Evolutionary conservation across 2,888 invertebrate species (phyloP), one percentile per base, ranked within the genome.

Genomic region (Rhorus exstirpatorius): DNA sequence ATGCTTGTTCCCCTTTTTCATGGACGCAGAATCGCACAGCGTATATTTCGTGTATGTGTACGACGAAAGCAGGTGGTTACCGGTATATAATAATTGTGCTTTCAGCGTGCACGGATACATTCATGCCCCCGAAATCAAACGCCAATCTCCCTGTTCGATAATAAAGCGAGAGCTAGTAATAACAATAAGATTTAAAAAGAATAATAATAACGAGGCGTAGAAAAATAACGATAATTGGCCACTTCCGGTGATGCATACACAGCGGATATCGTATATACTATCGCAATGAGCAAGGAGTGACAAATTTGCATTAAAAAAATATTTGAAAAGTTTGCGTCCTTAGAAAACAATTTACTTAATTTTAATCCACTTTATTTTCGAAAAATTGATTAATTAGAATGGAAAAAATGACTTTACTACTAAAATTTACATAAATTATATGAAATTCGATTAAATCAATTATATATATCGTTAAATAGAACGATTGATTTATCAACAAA

Each of bases 121-220:
- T 21, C 26, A 31, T 35, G n/a, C 63, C 49, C 63, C 49, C 55
- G 21, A 65, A 61, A 79, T 71, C n/a, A 41, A 71, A 63, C 41
- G 12, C 24, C 38, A 38, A 38, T 55, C 35, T 51, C 46, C 71
- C 41, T n/a, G 17, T 49, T 24, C 26, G 10, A 65, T 70, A 17
- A 58, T 58, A 35, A 24, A 38, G 14, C 68, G 26, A 51, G 10
- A 60, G 26, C 44, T 10, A 38, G n/a, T 31, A 10, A 31, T 7
- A 53, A 14, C 17, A 10, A 60, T 46, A 0, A 31, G 21, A n/a
- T 8, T 12, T 41, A 14, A 31, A 24, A 31, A 55, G 12, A 35
- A 51, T 67, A 19, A 35, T 21, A 44, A 17, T 65, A n/a, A 6
- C 8, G 7, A 44, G 14, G 24, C 12, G n/a, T 7, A 1, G 14